Evolutionary conservation across 2,888 invertebrate species (phyloP), one percentile per base, ranked within the genome.

Genomic region (Oscheius sp.): DNA sequence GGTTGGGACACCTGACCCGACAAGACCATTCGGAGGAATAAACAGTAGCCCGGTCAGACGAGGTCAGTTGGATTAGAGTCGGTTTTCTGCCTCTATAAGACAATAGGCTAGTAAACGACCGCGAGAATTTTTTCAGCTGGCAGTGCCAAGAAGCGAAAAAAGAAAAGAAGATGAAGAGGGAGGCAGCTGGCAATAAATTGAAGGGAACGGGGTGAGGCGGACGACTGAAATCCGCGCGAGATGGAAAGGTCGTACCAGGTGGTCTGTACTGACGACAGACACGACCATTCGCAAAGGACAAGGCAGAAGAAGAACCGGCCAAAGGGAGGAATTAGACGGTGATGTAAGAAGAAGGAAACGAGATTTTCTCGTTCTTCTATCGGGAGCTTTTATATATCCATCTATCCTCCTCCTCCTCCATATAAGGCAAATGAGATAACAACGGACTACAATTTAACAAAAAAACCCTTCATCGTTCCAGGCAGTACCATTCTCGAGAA

Each of bases 181-280:
- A 44, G 45, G 17, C 8, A 5, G 22, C 47, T 24, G 24, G 24
- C 22, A 24, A 17, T 24, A 47, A 24, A 20, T 47, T 44, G 45
- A 17, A 17, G 8, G 8, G 14, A 36, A 36, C 8, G 36, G 14
- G 8, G 8, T 36, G 8, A 9, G 8, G 36, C 8, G 14, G 14
- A 26, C n/a, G 57, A 28, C 36, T 59, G 59, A 59, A 59, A 59
- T 59, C 44, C 44, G 59, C 59, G 59, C 59, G 59, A 41, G 12
- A 57, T 41, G 57, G 57, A 59, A 59, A 59, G 59, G 59, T 59
- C 59, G 59, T 59, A 59, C 59, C 59, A 59, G 59, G 59, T 12
- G 22, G 38, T 26, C 57, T 59, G 59, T 59, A 59, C 59, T 59
- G 44, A 44, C n/a, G 54, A 28, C 22, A 50, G 54, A 54, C 54